Base-by-base conservation (phyloP, 2,113 vertebrate species). In the Misgurnus mizolepis region DNA sequence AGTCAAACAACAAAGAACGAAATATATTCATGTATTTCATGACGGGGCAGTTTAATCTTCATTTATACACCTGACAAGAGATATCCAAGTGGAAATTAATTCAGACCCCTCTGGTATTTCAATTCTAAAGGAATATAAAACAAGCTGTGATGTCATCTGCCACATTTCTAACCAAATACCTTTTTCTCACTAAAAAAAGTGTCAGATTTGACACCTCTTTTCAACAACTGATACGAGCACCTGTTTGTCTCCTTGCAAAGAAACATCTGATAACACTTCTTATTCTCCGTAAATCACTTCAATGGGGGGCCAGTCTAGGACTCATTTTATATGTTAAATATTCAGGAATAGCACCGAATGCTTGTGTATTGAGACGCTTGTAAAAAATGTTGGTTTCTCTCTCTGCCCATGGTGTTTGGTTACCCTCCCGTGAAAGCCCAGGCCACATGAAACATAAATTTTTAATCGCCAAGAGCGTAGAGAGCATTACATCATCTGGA, bases 401-500 rank as follows among this genome's bases (percentile, higher is more conserved):
- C 71, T 56, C 70, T 76, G 61, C 81, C 75, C 79, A 78, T 81
- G 75, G 79, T 79, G 83, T 81, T 66, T 67, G 50, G 75, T 80
- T 85, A 66, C 73, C 55, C 76, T 82, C 58, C 56, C 22, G 41
- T 34, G 76, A 68, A 80, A 8, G 18, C 58, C 40, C 75, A 53
- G 76, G 10, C 15, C 69, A 76, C 58, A 45, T 53, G 39, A 80
- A 84, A 73, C 45, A 67, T 70, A 77, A 17, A 69, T 80, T 80
- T 76, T 85, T 82, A 66, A 73, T 82, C 39, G 77, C 72, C 67
- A 85, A 79, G 62, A 75, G 81, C 67, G 74, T 67, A 58, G 74
- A 82, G 81, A 68, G 72, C 80, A 80, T 85, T 82, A 82, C 80
- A 82, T 82, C 83, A 80, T 80, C 62, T 79, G 65, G 67, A 69